phyloP scores from a whole-genome alignment of 2,797 vertebrate genomes.

The Argya squamiceps region DNA sequence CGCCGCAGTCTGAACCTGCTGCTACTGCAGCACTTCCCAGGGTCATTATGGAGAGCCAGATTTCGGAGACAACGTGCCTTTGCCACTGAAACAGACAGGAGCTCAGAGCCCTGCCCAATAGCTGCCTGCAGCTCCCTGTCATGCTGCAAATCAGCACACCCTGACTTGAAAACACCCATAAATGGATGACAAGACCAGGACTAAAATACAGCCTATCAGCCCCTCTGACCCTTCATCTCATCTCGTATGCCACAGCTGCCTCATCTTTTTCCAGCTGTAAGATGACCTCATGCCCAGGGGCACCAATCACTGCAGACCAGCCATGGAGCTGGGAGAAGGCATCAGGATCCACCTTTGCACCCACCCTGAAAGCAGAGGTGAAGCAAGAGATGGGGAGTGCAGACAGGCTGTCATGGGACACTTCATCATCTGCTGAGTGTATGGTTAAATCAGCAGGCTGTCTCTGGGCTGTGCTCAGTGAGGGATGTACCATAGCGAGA shows the following conservation, averaged over 20 bases:
- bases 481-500: not conserved
- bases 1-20: not conserved
- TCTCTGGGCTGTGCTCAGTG: not conserved
- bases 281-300: not conserved
- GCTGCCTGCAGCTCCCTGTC: not conserved
- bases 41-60: not conserved
- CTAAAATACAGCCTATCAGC: not conserved
- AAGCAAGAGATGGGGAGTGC: not conserved
- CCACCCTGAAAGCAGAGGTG: not conserved
- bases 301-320: not conserved
- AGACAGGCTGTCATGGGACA: not conserved
- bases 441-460: not conserved
- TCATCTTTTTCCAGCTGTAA: not conserved
- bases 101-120: not conserved
- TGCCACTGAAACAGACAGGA: not conserved
- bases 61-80: rapidly evolving
- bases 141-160: not conserved
- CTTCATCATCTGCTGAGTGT: not conserved
- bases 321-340: not conserved
- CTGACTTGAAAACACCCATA: not conserved
- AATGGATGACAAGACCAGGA: not conserved
- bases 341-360: not conserved
- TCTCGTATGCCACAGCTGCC: not conserved
- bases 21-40: not conserved
- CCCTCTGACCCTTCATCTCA: not conserved